Evolutionary conservation across 92 coral and sea anemone species (phyloP), one percentile per base, ranked within the genome.

Genomic region (Montipora capitata): DNA sequence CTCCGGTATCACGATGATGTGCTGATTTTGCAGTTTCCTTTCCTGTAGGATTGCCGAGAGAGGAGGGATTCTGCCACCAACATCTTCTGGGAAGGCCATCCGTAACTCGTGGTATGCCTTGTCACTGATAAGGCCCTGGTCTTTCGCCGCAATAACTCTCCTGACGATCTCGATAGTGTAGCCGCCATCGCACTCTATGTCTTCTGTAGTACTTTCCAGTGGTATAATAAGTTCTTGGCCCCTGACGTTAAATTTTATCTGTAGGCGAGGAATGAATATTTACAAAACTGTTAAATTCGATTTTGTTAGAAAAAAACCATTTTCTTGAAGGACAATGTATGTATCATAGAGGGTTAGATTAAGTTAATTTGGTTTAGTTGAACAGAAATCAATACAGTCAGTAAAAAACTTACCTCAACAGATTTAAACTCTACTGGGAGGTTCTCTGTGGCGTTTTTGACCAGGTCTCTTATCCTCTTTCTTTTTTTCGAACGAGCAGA

Each of bases 51-150:
- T 0, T 70, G 54, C 75, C 7, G 54, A 7, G 17, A 70, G 75
- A 10, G 75, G 75, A 17, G 75, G 75, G 18, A 70, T 20, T 2
- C 14, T n/a, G 5, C 48, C 4, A 20, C 75, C 20, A 40, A 70
- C 52, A 3, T 41, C 14, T 27, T 70, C 75, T 0, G 52, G 75
- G 52, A 70, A 12, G 16, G 75, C 75, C 75, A 41, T 70, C 74
- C 81, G 39, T 0, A 82, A 57, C 74, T 83, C 88, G 43, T 89
- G 81, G 77, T 74, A 82, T 8, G 88, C 92, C 49, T 89, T 72
- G 56, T 82, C 79, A 41, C 92, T 88, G 1, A 88, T 40, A 17
- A 88, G 76, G 12, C 88, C 88, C 58, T 76, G 56, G 58, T 89
- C 92, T 57, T 89, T 89, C 13, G 88, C 84, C 3, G 77, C 89